These are phyloP conservation scores for Formica exsecta DNA, from an alignment of 1,140 invertebrate genomes.

Conservation along the genomic window DNA sequence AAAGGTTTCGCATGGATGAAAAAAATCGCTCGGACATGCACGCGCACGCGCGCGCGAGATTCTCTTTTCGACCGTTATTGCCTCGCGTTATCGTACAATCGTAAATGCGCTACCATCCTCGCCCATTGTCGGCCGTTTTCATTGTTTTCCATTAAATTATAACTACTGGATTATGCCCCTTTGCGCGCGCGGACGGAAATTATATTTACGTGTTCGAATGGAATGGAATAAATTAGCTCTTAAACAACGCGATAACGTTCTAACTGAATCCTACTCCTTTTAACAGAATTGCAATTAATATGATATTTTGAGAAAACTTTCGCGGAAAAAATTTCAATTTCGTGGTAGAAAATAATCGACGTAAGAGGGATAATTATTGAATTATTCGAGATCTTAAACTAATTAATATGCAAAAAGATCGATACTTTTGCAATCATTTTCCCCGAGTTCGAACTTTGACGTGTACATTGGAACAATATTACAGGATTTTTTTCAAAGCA, in stretches of 20 bases:
- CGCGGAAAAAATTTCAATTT: background rate
- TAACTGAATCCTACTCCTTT: conserved; percentile 20
- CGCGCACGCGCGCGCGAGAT: background rate
- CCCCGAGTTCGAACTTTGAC: background rate
- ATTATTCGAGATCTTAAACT: conserved; percentile 25
- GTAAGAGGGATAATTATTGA: conserved; percentile 17
- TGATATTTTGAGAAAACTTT: background rate
- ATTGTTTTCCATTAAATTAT: conserved; percentile 66
- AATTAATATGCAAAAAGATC: background rate
- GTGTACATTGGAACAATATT: conserved; percentile 22
- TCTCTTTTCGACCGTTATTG: conserved; percentile 48
- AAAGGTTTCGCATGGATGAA: conserved; percentile 27
- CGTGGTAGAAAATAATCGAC: background rate
- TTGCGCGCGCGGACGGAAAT: conserved; percentile 42
- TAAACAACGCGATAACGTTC: conserved; percentile 31
- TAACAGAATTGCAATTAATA: background rate
- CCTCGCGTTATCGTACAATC: conserved; percentile 55
- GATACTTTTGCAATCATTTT: background rate
- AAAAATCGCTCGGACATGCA: conserved; percentile 7
- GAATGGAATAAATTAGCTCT: conserved; percentile 44
- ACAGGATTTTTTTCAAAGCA: background rate
- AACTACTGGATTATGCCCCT: conserved; percentile 55
- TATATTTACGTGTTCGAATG: conserved; percentile 26
- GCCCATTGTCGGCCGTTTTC: conserved; percentile 47
- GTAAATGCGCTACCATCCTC: conserved; percentile 58